A percentile compares a stretch with the other conserved stretches of the same genome.
Conservation (phyloP, 2,113 vertebrate species). For the Nettapus auritus region DNA sequence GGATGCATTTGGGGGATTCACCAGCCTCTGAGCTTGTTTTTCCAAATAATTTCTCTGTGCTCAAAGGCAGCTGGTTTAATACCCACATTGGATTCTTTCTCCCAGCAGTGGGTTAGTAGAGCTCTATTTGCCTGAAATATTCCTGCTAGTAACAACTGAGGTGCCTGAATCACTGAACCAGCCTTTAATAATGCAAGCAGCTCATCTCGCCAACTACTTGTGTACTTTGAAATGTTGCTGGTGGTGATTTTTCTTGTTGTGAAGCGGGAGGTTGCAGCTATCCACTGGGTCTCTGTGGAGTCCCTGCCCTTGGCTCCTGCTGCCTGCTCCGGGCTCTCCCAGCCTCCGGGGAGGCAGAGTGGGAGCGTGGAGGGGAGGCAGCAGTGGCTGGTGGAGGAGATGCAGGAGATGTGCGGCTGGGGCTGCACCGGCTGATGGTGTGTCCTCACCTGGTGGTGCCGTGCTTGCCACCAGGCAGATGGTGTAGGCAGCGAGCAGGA, state of each 20-base stretch:
- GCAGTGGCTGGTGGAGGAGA: background rate
- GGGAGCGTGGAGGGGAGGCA: background rate
- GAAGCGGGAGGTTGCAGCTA: background rate
- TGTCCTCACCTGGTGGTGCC: background rate
- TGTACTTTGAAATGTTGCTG: background rate
- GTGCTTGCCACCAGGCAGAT: rapidly evolving
- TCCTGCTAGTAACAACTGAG: background rate
- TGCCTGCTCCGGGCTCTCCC: background rate
- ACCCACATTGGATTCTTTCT: background rate
- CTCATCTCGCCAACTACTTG: background rate
- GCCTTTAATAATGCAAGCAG: background rate
- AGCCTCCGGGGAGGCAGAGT: background rate
- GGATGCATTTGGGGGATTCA: background rate
- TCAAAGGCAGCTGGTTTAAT: background rate
- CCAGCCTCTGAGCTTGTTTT: background rate
- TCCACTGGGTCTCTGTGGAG: background rate
- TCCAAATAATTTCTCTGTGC: background rate
- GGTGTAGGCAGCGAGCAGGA: no score
- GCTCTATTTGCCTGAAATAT: background rate
- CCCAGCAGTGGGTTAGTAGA: background rate
- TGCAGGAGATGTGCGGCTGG: rapidly evolving
- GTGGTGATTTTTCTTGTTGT: background rate
- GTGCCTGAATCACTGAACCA: background rate
- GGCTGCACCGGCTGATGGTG: background rate
- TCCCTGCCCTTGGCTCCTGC: no score